Percentiles rank a stretch among this genome's conserved stretches.
These are phyloP conservation scores for Bombus huntii DNA, from an alignment of 1,140 invertebrate species.

Conservation along the genomic window DNA sequence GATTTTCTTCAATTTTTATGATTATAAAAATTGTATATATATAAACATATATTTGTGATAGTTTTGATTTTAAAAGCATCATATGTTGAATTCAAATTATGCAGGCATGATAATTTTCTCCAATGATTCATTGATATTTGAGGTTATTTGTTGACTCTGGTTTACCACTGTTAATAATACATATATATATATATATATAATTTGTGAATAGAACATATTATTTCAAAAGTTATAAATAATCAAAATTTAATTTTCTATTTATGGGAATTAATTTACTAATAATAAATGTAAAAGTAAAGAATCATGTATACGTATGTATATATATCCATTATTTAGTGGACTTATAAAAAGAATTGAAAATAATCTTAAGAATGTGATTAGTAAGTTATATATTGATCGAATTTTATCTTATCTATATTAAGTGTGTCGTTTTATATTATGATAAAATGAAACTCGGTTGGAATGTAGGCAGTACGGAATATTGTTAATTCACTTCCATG, in stretches of 20 bases:
- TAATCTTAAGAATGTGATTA: not conserved
- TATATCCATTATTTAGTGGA: not conserved
- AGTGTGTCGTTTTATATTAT: not conserved
- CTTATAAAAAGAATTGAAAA: not conserved
- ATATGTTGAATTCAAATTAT: not conserved
- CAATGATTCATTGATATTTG: not conserved
- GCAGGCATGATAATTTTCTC: not conserved
- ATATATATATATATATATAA: too few species aligned
- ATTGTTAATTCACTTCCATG: constrained; percentile 4
- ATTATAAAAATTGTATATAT: not conserved
- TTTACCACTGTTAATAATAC: not conserved
- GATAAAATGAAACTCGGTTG: not conserved
- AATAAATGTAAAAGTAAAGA: not conserved
- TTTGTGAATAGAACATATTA: not conserved
- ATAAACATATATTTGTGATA: not conserved
- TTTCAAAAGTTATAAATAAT: not conserved
- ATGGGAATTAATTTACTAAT: not conserved
- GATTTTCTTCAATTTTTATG: not conserved
- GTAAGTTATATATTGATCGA: not conserved
- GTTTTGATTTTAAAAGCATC: not conserved
- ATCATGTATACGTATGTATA: not conserved
- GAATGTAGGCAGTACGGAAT: not conserved
- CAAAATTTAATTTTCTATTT: not conserved
- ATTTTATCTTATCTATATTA: not conserved
- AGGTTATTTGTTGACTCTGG: not conserved